Evolutionary conservation across 2,113 vertebrate species (phyloP), one percentile per base, ranked within the genome.

Genomic region (Lophura nycthemera): DNA sequence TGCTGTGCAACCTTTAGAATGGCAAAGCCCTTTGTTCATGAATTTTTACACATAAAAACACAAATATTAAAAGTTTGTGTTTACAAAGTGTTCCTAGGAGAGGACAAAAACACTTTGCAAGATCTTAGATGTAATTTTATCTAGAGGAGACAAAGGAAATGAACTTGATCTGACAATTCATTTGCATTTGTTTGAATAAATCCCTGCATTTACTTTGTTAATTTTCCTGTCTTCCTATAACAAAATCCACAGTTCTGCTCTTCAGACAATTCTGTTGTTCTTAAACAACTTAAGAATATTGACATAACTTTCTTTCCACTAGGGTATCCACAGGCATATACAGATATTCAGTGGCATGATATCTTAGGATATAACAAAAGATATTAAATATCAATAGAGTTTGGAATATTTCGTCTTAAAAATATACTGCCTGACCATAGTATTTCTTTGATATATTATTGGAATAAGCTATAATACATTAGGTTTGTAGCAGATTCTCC

Each of bases 1-100:
- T 89, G 93, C 81, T 88, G 2, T 86, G 69, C 83, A 95, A 89
- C 75, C 75, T 96, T 96, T 94, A 79, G 61, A 96, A 59, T 29
- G 22, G 21, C n/a, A 40, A 83, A 92, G 40, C 56, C 47, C 15
- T 96, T 96, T 92, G 63, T 97, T 95, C 76, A 29, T 71, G 48
- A 86, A 72, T 92, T 96, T 91, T 95, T 86, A 56, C 69, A 74
- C 43, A 61, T 69, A 69, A 86, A 94, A 95, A 27, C 50, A 82
- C 48, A 70, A 89, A 93, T 83, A 88, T 90, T 86, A 91, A 77
- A 93, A 85, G 32, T 85, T 74, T 61, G n/a, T 73, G 34, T 45
- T 91, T 48, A 72, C 17, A 42, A 11, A 9, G 10, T 86, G 43
- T 88, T 88, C 70, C 69, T 83, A 77, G 48, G 45, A 83, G 65